Percentiles rank a stretch among this genome's conserved stretches.
phyloP scores from a whole-genome alignment of 2,888 invertebrate genomes.

The Serrognathus titanus region DNA sequence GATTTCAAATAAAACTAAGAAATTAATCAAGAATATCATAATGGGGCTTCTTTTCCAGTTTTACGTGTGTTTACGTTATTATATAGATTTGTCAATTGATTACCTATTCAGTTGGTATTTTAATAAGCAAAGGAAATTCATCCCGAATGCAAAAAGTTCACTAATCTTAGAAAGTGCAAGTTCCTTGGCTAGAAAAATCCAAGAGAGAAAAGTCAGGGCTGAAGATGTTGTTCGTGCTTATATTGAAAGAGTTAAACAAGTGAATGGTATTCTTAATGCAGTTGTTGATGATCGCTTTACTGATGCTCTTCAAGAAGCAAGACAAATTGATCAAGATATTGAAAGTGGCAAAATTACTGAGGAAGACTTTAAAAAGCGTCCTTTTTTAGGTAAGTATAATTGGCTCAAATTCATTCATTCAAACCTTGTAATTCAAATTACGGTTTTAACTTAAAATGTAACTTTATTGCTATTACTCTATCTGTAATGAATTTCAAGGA shows the following conservation, averaged over 20 bases:
- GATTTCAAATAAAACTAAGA: too few species aligned
- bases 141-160: conserved; percentile 4
- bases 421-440: not conserved
- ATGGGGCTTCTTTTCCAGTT: conserved; percentile 6
- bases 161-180: conserved; percentile 58
- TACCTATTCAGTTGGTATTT: conserved; percentile 13
- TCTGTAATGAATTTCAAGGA: too few species aligned
- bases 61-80: not conserved
- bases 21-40: not conserved
- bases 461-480: too few species aligned
- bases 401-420: too few species aligned
- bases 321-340: conserved; percentile 66
- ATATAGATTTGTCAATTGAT: conserved; percentile 9
- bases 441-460: too few species aligned
- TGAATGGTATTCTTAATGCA: conserved; percentile 75
- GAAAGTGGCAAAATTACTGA: conserved; percentile 56
- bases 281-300: conserved; percentile 78
- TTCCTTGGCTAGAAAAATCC: conserved; percentile 64
- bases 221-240: conserved; percentile 69
- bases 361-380: conserved; percentile 64
- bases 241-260: conserved; percentile 71
- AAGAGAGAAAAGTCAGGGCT: conserved; percentile 59
- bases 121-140: conserved; percentile 3
- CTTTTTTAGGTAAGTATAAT: conserved; percentile 63
- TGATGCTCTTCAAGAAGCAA: conserved; percentile 75